Base-by-base conservation (phyloP, 2,888 invertebrate species). In the Microdon myrmicae region DNA sequence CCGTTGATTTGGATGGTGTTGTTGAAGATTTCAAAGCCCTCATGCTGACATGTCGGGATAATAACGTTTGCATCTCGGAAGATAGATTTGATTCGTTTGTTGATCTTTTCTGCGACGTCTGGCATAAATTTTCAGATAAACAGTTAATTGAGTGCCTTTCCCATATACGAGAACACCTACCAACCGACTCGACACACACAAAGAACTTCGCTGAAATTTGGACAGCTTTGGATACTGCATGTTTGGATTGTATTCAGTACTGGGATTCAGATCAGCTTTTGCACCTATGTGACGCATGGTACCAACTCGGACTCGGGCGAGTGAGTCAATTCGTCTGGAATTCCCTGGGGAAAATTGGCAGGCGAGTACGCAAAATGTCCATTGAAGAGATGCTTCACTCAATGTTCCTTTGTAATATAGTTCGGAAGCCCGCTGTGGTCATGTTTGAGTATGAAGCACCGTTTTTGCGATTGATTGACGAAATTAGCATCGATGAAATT, bases 211-310 rank as follows among this genome's bases (percentile, higher is more conserved):
- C 83, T 49, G 84, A 85, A 71, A 76, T 90, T 1, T 88, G 88
- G 87, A 85, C 82, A 39, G 84, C 85, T 7, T 72, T 92, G 35
- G 90, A 91, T 73, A 83, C 85, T 68, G 84, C 85, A 45, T 89
- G 90, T 70, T 73, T 82, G 9, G 68, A 79, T 0, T 76, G 82
- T 25, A 73, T 82, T 61, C 73, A 74, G 0, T 69, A 73, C 0
- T 88, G 87, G 87, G 73, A 81, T 10, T 71, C 75, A 8, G 81
- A 85, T 37, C 80, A 85, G 69, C 71, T 83, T 54, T 78, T 91
- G n/a, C 72, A 81, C 43, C 83, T 86, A 61, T 81, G 84, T 37
- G 85, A 90, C 71, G 79, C 85, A 23, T 89, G 89, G 84, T 88
- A 85, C 73, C 81, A 82, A 69, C 70, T 88, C 37, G 82, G 83